Evolutionary conservation across 2,888 invertebrate species (phyloP).

Genomic region (Mythimna lalbum): DNA sequence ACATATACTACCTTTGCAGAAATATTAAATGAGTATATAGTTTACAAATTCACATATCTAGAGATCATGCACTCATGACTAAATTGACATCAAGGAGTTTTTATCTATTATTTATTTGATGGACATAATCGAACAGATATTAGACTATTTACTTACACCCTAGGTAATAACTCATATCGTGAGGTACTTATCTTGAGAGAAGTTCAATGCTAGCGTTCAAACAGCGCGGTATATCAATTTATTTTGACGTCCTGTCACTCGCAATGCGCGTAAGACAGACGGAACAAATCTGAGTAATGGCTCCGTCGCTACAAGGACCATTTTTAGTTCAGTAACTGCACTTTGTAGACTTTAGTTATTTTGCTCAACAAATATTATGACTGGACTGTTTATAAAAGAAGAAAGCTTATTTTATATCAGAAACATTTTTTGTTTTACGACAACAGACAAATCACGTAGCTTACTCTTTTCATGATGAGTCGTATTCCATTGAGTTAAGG

Average conservation of each 20-base stretch:
- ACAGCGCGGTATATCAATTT: constrained; percentile 56
- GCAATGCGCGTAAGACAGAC: constrained; percentile 17
- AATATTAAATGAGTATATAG: too few relatives aligned
- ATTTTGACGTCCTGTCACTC: constrained; percentile 58
- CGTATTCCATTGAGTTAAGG: constrained; percentile 37
- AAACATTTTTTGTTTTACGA: constrained; percentile 8
- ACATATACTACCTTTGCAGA: too few relatives aligned
- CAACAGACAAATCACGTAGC: not conserved
- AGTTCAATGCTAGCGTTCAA: constrained; percentile 60
- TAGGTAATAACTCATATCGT: constrained; percentile 43
- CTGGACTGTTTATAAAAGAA: constrained; percentile 17
- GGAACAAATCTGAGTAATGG: constrained; percentile 34
- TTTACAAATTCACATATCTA: too few relatives aligned
- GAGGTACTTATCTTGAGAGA: constrained; percentile 41
- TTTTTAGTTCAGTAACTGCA: constrained; percentile 18
- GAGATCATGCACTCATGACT: too few relatives aligned
- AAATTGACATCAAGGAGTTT: not conserved
- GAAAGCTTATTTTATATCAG: not conserved
- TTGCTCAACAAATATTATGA: constrained; percentile 14
- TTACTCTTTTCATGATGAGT: not conserved
- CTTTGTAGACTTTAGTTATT: constrained; percentile 5
- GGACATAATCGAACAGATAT: not conserved
- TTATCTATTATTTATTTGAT: not conserved
- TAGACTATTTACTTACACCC: constrained; percentile 25
- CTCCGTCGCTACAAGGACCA: constrained; percentile 4